Base-by-base conservation (phyloP, 2,888 invertebrate genomes). In the Dilophus febrilis region DNA sequence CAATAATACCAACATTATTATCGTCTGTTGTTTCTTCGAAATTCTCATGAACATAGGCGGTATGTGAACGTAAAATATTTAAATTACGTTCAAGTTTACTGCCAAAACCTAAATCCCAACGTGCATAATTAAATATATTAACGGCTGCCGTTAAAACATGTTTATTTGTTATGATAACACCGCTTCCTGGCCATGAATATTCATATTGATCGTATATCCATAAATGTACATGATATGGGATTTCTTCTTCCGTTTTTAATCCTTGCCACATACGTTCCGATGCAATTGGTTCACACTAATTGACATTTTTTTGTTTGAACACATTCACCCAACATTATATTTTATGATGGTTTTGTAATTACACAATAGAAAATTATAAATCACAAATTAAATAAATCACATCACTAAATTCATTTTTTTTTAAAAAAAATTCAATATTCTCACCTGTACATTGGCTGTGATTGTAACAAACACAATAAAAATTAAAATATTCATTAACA, bases 151-250 rank as follows among this genome's bases (percentile, higher is more conserved):
- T 38, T 27, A 38, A 28, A 12, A 38, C 27, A 19, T 38, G 38
- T 26, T 14, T 19, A n/a, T 22, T 6, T n/a, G 38, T 13, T 18
- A 38, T 38, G 22, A 38, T 8, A 16, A 38, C 38, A 31, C 38
- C 38, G 26, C 38, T 38, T 5, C 26, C 38, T 16, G 38, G 38
- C 38, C 38, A 38, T 19, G 38, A 27, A 32, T 33, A 22, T n/a
- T 33, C 26, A n/a, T 14, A 32, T 11, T 13, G 4, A 19, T 38
- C 38, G 12, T 33, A 33, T 6, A 38, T 13, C 38, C 33, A 33
- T 10, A 38, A 26, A 16, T 38, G 38, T 3, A 28, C 38, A 38
- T 38, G 38, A 33, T 38, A 33, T 14, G 38, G 33, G 3, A 32
- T 31, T 11, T 22, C 22, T 4, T 22, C 31, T 12, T 22, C 26